Conservation (phyloP, 2,113 vertebrate genomes). For the Calyptommatus sinebrachiatus region DNA sequence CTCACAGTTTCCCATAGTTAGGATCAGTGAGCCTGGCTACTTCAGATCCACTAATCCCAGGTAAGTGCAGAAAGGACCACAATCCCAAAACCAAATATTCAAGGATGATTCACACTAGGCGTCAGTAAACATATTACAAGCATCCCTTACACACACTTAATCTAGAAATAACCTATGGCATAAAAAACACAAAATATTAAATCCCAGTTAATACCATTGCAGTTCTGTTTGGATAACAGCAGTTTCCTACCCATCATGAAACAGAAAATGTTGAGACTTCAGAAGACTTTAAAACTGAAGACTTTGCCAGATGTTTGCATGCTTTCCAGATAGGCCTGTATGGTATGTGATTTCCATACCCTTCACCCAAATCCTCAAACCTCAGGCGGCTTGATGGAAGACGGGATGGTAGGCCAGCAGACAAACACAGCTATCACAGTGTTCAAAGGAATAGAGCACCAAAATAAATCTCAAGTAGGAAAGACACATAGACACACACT, state of each 20-base stretch:
- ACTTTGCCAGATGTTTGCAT: background rate
- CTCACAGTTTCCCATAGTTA: no score
- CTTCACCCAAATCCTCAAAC: background rate
- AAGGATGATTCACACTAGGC: no score
- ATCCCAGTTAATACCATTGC: background rate
- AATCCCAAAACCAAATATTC: no score
- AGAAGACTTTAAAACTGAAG: background rate
- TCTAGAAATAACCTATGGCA: no score
- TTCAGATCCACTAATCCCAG: no score
- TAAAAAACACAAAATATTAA: no score
- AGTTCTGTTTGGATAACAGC: background rate
- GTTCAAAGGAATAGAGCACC: conserved; percentile 5
- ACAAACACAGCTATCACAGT: background rate
- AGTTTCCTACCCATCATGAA: background rate
- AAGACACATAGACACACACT: background rate
- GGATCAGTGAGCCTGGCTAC: no score
- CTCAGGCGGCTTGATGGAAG: background rate
- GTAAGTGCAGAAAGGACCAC: no score
- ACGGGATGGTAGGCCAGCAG: background rate
- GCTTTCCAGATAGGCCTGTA: background rate
- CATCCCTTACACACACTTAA: no score
- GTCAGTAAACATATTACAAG: no score
- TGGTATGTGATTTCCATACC: background rate
- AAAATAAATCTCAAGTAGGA: conserved; percentile 10
- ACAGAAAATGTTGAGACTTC: background rate